Evolutionary conservation across 2,888 invertebrate genomes (phyloP).

Genomic region (Esperia sulphurella): DNA sequence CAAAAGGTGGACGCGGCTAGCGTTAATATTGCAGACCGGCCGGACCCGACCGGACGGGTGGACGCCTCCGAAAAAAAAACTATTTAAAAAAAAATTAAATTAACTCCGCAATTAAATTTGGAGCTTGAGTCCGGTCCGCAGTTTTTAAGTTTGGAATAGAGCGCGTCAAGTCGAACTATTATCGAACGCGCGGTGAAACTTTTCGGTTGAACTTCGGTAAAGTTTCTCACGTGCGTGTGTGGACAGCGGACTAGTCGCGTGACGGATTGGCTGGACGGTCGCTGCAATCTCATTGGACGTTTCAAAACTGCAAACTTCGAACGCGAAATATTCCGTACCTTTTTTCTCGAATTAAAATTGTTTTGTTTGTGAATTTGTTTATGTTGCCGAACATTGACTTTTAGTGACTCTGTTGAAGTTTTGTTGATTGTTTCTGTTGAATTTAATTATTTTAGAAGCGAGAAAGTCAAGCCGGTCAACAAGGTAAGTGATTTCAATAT

Average conservation of each 20-base stretch:
- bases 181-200: conserved; percentile 53
- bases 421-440: conserved; percentile 62
- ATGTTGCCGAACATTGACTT: conserved; percentile 57
- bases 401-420: conserved; percentile 65
- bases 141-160: conserved; percentile 29
- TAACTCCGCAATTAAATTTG: conserved; percentile 45
- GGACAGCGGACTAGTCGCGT: conserved; percentile 41
- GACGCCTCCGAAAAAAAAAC: conserved; percentile 65
- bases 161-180: conserved; percentile 43
- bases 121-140: conserved; percentile 26
- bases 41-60: conserved; percentile 75
- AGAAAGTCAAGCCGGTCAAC: conserved; percentile 22
- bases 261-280: conserved; percentile 51
- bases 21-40: conserved; percentile 78
- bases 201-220: conserved; percentile 52
- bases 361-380: conserved; percentile 42
- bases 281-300: conserved; percentile 25
- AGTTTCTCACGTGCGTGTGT: conserved; percentile 70
- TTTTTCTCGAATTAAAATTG: conserved; percentile 15
- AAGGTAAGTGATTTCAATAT: conserved; percentile 44
- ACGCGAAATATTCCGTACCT: conserved; percentile 26
- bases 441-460: conserved; percentile 34
- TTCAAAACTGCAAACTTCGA: conserved; percentile 21
- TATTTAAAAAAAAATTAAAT: conserved; percentile 44
- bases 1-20: conserved; percentile 77